Evolutionary conservation across 1,140 invertebrate genomes (phyloP).

Genomic region (Dendrolimus punctatus): DNA sequence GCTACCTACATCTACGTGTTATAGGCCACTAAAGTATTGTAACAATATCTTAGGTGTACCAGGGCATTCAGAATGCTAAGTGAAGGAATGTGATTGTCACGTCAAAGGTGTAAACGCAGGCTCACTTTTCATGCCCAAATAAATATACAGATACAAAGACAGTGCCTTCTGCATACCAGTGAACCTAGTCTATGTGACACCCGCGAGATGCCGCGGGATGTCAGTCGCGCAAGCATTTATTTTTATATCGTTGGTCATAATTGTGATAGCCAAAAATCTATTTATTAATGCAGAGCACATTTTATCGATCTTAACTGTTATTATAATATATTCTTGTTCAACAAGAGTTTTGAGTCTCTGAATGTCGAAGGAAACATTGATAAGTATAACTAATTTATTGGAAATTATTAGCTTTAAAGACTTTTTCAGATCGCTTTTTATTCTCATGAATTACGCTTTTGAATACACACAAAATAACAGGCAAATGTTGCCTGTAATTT

Average conservation of each 20-base stretch:
- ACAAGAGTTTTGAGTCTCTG: conserved; percentile 18
- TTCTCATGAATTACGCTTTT: conserved; percentile 9
- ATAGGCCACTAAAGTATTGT: too few species aligned
- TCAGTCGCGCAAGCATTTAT: conserved; percentile 66
- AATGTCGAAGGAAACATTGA: too few species aligned
- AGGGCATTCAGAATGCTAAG: too few species aligned
- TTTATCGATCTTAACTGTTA: conserved; percentile 11
- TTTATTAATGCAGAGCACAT: conserved; percentile 29
- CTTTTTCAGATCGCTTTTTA: conserved; percentile 5
- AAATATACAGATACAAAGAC: conserved; percentile 16
- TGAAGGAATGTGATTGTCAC: too few species aligned
- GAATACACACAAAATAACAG: too few species aligned
- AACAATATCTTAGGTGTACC: too few species aligned
- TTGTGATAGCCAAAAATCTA: conserved; percentile 42
- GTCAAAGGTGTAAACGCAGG: background rate
- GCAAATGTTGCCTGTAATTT: too few species aligned
- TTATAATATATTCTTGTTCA: conserved; percentile 20
- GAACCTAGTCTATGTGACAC: conserved; percentile 59
- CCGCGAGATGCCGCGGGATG: conserved; percentile 19
- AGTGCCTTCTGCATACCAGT: conserved; percentile 61
- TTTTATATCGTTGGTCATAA: conserved; percentile 58
- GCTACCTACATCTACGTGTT: too few species aligned
- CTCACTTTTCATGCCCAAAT: conserved; percentile 1
- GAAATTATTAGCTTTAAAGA: conserved; percentile 1
- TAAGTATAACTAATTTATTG: too few species aligned